Conservation (phyloP, 2,888 invertebrate species). For the Chrysina gloriosa region DNA sequence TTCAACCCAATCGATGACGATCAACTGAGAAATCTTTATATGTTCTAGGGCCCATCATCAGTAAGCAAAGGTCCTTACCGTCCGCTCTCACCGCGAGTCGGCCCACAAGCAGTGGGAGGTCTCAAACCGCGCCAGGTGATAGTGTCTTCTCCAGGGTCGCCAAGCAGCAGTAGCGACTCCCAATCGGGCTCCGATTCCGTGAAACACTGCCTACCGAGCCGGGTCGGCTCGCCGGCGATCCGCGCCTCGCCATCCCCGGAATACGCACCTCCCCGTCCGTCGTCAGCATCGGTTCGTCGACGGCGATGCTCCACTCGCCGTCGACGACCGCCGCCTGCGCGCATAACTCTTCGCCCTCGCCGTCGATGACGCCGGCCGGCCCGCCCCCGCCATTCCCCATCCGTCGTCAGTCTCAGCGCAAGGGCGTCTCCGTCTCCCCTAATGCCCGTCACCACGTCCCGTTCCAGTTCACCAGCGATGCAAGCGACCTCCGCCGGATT, state of each 20-base stretch:
- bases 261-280: conserved; percentile 63
- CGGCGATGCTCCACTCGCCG: conserved; percentile 57
- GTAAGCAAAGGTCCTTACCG: conserved; percentile 79
- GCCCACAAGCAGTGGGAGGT: conserved; percentile 66
- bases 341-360: conserved; percentile 55
- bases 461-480: conserved; percentile 64
- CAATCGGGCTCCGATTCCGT: conserved; percentile 83
- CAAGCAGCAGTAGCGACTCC: conserved; percentile 87
- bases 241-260: conserved; percentile 62
- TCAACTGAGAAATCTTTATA: background rate
- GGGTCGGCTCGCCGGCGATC: conserved; percentile 63
- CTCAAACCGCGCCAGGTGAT: conserved; percentile 69
- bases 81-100: conserved; percentile 77
- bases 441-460: conserved; percentile 51
- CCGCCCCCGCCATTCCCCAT: conserved; percentile 61
- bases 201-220: conserved; percentile 70
- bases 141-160: conserved; percentile 84
- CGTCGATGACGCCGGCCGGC: conserved; percentile 50
- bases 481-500: conserved; percentile 72
- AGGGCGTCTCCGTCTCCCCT: conserved; percentile 65
- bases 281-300: conserved; percentile 54
- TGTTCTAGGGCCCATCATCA: conserved; percentile 74
- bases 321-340: conserved; percentile 59
- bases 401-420: conserved; percentile 58
- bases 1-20: background rate